These are phyloP conservation scores for Macrosoma leucophasiata DNA, from an alignment of 2,888 invertebrate genomes.

Conservation along the genomic window DNA sequence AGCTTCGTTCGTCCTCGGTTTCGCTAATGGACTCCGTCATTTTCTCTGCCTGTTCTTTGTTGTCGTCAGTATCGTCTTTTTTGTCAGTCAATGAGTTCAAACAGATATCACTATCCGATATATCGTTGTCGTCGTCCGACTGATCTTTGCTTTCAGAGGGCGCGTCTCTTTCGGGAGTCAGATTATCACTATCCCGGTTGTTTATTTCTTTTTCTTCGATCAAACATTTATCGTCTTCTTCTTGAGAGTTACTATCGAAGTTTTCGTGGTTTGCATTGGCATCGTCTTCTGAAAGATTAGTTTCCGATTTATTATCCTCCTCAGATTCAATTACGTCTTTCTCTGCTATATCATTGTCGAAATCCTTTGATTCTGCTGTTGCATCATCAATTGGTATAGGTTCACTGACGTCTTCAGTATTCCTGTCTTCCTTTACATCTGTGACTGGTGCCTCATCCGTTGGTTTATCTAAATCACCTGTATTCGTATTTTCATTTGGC, in stretches of 20 bases:
- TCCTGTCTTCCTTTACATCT: slow-evolving; percentile 1
- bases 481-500: slow-evolving; percentile 2
- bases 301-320: slow-evolving; percentile 7
- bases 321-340: background rate
- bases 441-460: too few species aligned
- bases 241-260: background rate
- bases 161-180: slow-evolving; percentile 4
- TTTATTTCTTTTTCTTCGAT: slow-evolving; percentile 3
- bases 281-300: background rate
- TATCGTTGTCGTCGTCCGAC: slow-evolving; percentile 12
- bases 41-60: slow-evolving; percentile 27
- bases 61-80: slow-evolving; percentile 44
- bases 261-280: background rate
- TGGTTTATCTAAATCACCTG: background rate
- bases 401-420: slow-evolving; percentile 1
- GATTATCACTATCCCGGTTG: slow-evolving; percentile 5
- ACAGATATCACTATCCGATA: slow-evolving; percentile 20
- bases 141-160: slow-evolving; percentile 18
- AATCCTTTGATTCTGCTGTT: background rate
- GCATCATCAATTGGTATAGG: background rate
- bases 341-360: slow-evolving; percentile 2
- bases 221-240: slow-evolving; percentile 3
- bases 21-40: slow-evolving; percentile 80
- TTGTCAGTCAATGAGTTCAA: slow-evolving; percentile 22
- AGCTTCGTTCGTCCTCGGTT: slow-evolving; percentile 79